These are phyloP conservation scores for Plagodis pulveraria DNA, from an alignment of 2,888 invertebrate species.

Conservation along the genomic window DNA sequence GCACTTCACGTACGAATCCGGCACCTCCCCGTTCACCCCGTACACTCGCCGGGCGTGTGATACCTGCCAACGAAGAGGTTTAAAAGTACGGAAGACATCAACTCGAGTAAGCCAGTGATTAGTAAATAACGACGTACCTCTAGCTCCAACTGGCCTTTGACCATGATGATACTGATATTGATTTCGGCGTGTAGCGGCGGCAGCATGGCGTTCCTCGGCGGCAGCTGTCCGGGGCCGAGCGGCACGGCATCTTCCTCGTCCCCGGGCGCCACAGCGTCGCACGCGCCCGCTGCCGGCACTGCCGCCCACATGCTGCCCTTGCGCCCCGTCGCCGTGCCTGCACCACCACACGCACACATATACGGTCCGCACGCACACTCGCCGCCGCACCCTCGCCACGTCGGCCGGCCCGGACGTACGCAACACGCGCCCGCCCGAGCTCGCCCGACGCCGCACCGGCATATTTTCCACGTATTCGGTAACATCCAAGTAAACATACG, in stretches of 20 bases:
- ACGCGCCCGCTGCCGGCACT: conserved; percentile 74
- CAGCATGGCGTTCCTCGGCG: conserved; percentile 90
- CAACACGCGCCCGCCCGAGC: conserved; percentile 3
- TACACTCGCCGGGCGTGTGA: conserved; percentile 79
- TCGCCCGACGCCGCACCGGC: conserved; percentile 1
- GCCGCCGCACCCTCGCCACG: conserved; percentile 8
- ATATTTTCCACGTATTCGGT: conserved; percentile 2
- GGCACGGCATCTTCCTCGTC: conserved; percentile 82
- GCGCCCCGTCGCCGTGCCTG: conserved; percentile 83
- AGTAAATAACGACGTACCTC: conserved; percentile 78
- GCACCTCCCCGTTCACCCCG: conserved; percentile 88
- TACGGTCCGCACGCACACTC: conserved; percentile 12
- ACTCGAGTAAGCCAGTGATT: too few relatives aligned
- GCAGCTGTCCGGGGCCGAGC: conserved; percentile 92
- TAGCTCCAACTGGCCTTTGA: conserved; percentile 96
- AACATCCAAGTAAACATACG: conserved; percentile 53
- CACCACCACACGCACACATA: conserved; percentile 34
- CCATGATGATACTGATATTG: conserved; percentile 94
- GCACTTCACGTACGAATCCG: conserved; percentile 97
- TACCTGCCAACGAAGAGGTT: conserved; percentile 50
- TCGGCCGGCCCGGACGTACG: conserved; percentile 6
- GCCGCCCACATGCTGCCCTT: conserved; percentile 85
- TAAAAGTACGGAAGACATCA: background rate
- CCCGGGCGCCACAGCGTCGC: conserved; percentile 58
- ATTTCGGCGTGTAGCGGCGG: conserved; percentile 91